Conservation (phyloP, 1,140 invertebrate species). For the Lerema accius region DNA sequence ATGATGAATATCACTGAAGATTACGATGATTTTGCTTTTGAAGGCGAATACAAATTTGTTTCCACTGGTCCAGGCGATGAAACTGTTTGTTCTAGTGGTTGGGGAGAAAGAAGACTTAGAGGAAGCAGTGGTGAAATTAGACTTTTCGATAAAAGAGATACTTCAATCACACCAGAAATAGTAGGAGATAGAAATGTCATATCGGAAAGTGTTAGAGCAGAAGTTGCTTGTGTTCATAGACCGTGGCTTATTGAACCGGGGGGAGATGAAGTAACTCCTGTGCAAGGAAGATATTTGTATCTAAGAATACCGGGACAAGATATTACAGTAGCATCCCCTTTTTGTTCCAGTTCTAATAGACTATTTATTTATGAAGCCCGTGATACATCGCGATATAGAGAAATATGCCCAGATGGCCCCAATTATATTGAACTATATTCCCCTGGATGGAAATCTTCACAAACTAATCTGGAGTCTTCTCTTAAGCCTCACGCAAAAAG, state of each 20-base stretch:
- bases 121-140: conserved; percentile 88
- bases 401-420: conserved; percentile 85
- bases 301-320: conserved; percentile 87
- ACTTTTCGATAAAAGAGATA: conserved; percentile 73
- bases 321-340: conserved; percentile 80
- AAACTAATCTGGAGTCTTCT: conserved; percentile 77
- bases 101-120: conserved; percentile 85
- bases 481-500: conserved; percentile 85
- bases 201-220: conserved; percentile 78
- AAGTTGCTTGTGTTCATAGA: conserved; percentile 86
- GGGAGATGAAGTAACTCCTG: conserved; percentile 78
- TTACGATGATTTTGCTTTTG: conserved; percentile 91
- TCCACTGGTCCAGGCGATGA: conserved; percentile 79
- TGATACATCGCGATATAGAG: conserved; percentile 83
- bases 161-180: conserved; percentile 70
- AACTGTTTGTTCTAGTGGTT: conserved; percentile 83
- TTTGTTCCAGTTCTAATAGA: conserved; percentile 88
- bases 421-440: conserved; percentile 88
- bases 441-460: conserved; percentile 86
- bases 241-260: conserved; percentile 91
- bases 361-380: conserved; percentile 88
- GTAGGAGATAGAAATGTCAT: conserved; percentile 77
- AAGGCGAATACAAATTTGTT: conserved; percentile 90
- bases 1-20: conserved; percentile 93
- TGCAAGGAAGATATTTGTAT: conserved; percentile 88